Conservation (phyloP, 1,140 invertebrate species). For the Euwallacea similis region DNA sequence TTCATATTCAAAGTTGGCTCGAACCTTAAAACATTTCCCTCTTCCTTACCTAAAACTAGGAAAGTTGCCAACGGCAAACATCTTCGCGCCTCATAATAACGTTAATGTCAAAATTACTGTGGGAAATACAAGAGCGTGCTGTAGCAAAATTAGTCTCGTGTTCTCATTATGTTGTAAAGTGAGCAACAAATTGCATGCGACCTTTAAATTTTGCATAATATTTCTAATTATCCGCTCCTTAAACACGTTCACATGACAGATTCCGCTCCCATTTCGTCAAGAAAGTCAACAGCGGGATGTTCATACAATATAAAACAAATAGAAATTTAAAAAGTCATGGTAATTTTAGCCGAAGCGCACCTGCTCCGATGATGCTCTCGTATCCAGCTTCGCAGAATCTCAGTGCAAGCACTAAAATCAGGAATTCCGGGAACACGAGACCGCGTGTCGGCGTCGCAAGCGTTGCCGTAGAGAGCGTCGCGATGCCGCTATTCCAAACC, state of each 20-base stretch:
- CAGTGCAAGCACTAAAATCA: slow-evolving; percentile 25
- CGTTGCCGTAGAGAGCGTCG: background rate
- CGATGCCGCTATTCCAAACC: background rate
- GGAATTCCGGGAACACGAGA: slow-evolving; percentile 20
- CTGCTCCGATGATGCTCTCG: slow-evolving; percentile 28
- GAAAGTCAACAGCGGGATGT: too few species aligned
- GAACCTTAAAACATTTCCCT: slow-evolving; percentile 4
- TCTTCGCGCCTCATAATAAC: slow-evolving; percentile 9
- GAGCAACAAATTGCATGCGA: background rate
- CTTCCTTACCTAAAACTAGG: slow-evolving; percentile 9
- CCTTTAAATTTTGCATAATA: background rate
- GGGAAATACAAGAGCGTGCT: slow-evolving; percentile 10
- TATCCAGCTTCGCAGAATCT: slow-evolving; percentile 24
- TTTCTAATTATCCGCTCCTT: background rate
- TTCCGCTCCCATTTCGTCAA: too few species aligned
- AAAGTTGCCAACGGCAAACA: slow-evolving; percentile 11
- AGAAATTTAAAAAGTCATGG: too few species aligned
- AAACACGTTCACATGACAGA: too few species aligned
- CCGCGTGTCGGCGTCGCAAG: slow-evolving; percentile 22
- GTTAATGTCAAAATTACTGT: slow-evolving; percentile 9
- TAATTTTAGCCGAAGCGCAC: slow-evolving; percentile 3
- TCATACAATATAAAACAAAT: too few species aligned
- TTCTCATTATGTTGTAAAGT: background rate
- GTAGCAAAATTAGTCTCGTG: slow-evolving; percentile 2
- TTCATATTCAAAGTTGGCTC: background rate